Base-by-base conservation (phyloP, 2,113 vertebrate species). In the Eidolon helvum region DNA sequence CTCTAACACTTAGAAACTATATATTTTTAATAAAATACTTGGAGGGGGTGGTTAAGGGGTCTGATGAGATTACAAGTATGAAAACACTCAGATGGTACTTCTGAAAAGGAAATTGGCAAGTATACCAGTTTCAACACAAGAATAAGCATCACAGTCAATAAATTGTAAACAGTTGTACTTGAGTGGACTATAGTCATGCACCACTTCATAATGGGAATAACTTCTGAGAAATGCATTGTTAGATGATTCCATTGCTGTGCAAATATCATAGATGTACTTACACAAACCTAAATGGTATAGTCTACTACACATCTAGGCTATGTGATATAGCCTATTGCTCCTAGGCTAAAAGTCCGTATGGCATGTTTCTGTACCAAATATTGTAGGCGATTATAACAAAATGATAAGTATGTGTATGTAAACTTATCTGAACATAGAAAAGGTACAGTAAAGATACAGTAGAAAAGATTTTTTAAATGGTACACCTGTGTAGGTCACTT, bases 141-240 rank as follows among this genome's bases (percentile, higher is more conserved):
- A 90, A 80, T 59, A n/a, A 78, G 21, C 40, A 38, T 61, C 12
- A 94, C n/a, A 78, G 21, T 71, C 33, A 65, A 92, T 28, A 94
- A 77, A n/a, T 26, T 66, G 0, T 48, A 95, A 72, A 12, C 7
- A 50, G 7, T n/a, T 78, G 21, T 50, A 50, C 24, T 28, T 90
- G 26, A 84, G 48, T 7, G 3, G 24, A 65, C 9, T 59, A 68
- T 4, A 66, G 28, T 82, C 79, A 61, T 12, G 10, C 38, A 43
- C 38, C 10, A 30, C 26, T 53, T 43, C 43, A 21, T 61, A 21
- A 82, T 18, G 15, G 77, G 55, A 4, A 80, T 59, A 28, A 59
- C 16, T 40, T 59, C 59, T 80, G 38, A 82, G 55, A 82, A 43
- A 82, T 82, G 79, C 38, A 82, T 61, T 15, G 21, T 82, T 82